Percentiles rank a stretch among this genome's conserved stretches.
These are phyloP conservation scores for Athripsodes cinereus DNA, from an alignment of 2,888 invertebrate species.

Conservation along the genomic window DNA sequence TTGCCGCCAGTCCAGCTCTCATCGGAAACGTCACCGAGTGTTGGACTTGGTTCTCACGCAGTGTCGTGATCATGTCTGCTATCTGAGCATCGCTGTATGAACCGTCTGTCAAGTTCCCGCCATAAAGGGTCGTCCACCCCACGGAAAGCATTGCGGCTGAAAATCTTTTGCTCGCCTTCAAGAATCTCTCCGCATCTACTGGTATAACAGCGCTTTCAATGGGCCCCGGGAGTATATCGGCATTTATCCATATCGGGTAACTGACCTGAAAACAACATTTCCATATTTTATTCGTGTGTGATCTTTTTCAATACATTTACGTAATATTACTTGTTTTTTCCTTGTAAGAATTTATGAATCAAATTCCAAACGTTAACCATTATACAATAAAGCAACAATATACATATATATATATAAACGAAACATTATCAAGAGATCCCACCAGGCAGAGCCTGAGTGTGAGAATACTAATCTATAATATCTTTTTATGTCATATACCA, in stretches of 20 bases:
- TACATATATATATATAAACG: too few species aligned
- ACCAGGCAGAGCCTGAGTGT: too few species aligned
- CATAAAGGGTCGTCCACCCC: slow-evolving; percentile 78
- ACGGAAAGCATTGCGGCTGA: slow-evolving; percentile 65
- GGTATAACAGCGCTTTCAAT: slow-evolving; percentile 52
- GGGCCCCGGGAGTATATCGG: slow-evolving; percentile 78
- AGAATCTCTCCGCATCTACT: slow-evolving; percentile 60
- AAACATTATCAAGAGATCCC: too few species aligned
- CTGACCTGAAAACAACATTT: slow-evolving; percentile 45
- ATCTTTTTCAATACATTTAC: too few species aligned
- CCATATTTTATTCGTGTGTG: too few species aligned
- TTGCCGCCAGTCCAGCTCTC: slow-evolving; percentile 61
- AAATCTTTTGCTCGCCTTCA: slow-evolving; percentile 53
- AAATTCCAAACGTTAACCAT: too few species aligned
- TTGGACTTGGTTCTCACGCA: slow-evolving; percentile 50
- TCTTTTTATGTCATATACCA: too few species aligned
- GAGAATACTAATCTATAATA: too few species aligned
- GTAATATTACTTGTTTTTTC: too few species aligned
- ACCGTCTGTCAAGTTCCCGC: slow-evolving; percentile 45
- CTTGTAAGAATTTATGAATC: too few species aligned
- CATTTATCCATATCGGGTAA: slow-evolving; percentile 81
- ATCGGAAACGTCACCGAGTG: slow-evolving; percentile 78
- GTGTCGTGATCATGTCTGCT: slow-evolving; percentile 59
- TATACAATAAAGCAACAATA: too few species aligned
- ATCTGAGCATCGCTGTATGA: slow-evolving; percentile 59